A percentile compares a stretch with the other conserved stretches of the same genome.
Evolutionary conservation across 2,113 vertebrate genomes (phyloP).

Genomic region (Eulemur rufifrons): DNA sequence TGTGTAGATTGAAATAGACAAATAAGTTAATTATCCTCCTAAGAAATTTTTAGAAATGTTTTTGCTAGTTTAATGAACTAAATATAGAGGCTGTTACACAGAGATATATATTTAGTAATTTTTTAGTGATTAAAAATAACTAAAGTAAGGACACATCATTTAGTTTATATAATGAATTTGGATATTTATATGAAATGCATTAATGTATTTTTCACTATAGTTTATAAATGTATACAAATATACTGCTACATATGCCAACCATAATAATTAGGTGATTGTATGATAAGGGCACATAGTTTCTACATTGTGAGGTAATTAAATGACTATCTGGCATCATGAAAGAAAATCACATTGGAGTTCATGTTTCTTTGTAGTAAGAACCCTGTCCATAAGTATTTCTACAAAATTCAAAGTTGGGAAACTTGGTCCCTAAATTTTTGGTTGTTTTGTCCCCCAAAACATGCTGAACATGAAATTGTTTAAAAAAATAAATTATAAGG

Average conservation of each 20-base stretch:
- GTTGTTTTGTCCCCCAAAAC: neutral
- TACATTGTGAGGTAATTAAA: neutral
- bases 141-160: neutral
- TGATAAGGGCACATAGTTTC: neutral
- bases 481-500: neutral
- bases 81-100: neutral
- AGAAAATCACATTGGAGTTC: neutral
- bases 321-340: neutral
- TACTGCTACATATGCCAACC: neutral
- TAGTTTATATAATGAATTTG: neutral
- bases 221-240: neutral
- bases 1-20: neutral
- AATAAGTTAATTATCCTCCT: neutral
- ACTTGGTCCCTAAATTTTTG: neutral
- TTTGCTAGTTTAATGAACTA: conserved; percentile 13
- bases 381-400: neutral
- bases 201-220: neutral
- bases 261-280: neutral
- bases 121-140: neutral
- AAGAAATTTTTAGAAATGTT: neutral
- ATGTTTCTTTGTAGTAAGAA: conserved; percentile 6
- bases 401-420: conserved; percentile 45
- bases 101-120: neutral
- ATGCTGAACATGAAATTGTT: neutral
- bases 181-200: neutral